These are phyloP conservation scores for Stichodactyla mertensii DNA, from an alignment of 64 coral and sea anemone species.

Conservation along the genomic window DNA sequence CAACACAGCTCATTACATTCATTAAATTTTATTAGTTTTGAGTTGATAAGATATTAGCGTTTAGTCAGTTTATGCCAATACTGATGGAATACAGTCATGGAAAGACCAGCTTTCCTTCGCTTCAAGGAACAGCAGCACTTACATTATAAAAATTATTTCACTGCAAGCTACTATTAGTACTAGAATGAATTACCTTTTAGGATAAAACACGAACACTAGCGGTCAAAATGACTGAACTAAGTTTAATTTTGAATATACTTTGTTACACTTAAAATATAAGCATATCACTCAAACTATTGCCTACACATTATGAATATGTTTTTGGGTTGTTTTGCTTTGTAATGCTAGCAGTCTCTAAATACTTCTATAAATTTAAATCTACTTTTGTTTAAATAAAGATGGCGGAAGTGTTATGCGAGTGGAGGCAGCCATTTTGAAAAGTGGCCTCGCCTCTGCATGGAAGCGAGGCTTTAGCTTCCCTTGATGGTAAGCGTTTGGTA, in stretches of 20 bases:
- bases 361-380: background rate
- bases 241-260: background rate
- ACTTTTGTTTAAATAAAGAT: background rate
- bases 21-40: conserved; percentile 10
- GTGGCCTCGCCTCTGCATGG: background rate
- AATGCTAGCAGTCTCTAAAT: background rate
- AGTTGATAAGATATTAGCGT: background rate
- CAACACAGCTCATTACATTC: background rate
- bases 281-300: background rate
- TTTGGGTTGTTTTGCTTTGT: background rate
- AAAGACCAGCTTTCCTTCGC: too few relatives aligned
- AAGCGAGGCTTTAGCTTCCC: background rate
- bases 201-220: too few relatives aligned
- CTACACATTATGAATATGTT: background rate
- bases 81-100: too few relatives aligned
- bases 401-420: background rate
- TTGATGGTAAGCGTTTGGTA: background rate
- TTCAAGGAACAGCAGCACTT: too few relatives aligned
- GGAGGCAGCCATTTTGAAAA: background rate
- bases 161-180: too few relatives aligned
- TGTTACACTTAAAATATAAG: background rate
- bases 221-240: background rate
- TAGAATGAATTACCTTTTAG: too few relatives aligned
- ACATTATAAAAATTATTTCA: too few relatives aligned
- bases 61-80: background rate